Conservation (phyloP, 2,888 invertebrate species). For the Leptinotarsa peninsularis region DNA sequence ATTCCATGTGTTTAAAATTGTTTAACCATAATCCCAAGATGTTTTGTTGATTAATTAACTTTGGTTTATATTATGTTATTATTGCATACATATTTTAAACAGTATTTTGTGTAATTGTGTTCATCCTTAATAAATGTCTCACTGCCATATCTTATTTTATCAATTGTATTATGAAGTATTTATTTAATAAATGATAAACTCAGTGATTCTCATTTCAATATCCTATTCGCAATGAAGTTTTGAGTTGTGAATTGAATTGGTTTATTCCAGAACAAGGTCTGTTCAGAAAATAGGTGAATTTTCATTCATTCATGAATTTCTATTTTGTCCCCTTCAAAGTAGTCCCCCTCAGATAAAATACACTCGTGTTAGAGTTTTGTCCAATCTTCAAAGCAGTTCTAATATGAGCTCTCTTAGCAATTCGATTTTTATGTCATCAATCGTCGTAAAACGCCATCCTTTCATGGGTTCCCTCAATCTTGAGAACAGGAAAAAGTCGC, state of each 20-base stretch:
- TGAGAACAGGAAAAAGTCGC: too few relatives aligned
- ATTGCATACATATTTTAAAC: background rate
- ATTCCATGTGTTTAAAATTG: background rate
- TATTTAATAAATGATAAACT: conserved; percentile 14
- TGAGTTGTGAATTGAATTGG: background rate
- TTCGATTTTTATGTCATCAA: too few relatives aligned
- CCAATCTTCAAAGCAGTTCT: too few relatives aligned
- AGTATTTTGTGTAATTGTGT: conserved; percentile 9
- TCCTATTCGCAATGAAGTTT: background rate
- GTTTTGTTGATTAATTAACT: background rate
- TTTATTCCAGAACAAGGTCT: too few relatives aligned
- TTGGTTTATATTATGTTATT: background rate
- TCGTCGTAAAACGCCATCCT: too few relatives aligned
- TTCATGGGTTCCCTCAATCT: too few relatives aligned
- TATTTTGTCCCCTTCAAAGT: too few relatives aligned
- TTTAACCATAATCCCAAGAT: background rate
- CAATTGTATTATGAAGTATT: conserved; percentile 14
- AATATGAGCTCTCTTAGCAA: too few relatives aligned
- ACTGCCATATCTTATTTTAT: conserved; percentile 20
- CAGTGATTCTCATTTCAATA: background rate
- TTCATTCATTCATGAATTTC: too few relatives aligned
- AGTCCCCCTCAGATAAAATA: too few relatives aligned
- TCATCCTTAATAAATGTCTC: background rate
- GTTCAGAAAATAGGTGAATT: too few relatives aligned
- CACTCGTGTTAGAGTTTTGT: too few relatives aligned